Evolutionary conservation across 2,888 invertebrate genomes (phyloP), one percentile per base, ranked within the genome.

Genomic region (Trisateles emortualis): DNA sequence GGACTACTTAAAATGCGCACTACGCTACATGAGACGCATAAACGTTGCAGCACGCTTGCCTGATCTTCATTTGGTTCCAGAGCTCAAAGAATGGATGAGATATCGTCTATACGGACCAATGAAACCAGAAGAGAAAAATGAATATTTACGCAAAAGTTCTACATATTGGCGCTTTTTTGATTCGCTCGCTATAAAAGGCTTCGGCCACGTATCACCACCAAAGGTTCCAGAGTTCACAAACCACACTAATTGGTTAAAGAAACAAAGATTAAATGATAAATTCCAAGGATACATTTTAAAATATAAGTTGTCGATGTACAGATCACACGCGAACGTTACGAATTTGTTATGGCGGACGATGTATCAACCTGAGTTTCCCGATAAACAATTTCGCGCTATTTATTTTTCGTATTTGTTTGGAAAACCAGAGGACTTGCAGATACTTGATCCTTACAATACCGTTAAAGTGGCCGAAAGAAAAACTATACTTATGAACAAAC

Each of bases 61-160:
- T 0, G 90, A 91, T 36, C 59, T 87, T 13, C 84, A 91, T 51
- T 66, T 84, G 19, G 86, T 80, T 1, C 90, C 92, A 5, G 90
- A 90, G 52, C 76, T 92, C 3, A 79, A 76, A 26, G 90, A 87
- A 69, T 92, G 92, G 92, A 92, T 92, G 91, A 83, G 90, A 9
- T 59, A 64, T 3, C 83, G 92, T 11, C 79, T 91, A 6, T 68
- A 82, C 44, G 92, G 92, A 0, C 85, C 86, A 0, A 64, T 72
- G 26, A 75, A 76, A 4, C 29, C 17, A 1, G 10, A 24, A 1
- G 72, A 84, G 33, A 88, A 77, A 55, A 53, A 54, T 11, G 62
- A 73, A 22, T 70, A 81, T 60, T 32, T 84, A 39, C 63, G 64
- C 0, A 78, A 79, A 60, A 89, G 89, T 39, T 68, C 62, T 6